These are phyloP conservation scores for Pelosia muscerda DNA, from an alignment of 2,888 invertebrate genomes.

Conservation along the genomic window DNA sequence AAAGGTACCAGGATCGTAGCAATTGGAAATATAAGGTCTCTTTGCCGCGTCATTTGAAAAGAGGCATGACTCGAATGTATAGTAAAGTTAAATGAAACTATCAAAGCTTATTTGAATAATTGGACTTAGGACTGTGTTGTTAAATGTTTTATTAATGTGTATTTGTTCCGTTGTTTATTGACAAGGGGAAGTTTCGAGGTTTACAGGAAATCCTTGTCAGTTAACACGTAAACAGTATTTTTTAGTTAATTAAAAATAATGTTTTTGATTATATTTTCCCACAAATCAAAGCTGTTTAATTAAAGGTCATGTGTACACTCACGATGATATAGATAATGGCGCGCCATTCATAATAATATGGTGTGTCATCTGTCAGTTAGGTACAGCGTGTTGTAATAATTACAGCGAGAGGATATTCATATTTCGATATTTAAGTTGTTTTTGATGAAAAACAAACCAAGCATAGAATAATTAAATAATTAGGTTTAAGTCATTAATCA, in stretches of 20 bases:
- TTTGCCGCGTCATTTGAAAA: neutral
- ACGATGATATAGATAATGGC: neutral
- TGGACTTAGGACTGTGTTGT: neutral
- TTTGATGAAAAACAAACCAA: no score
- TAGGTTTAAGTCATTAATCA: no score
- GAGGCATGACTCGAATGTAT: neutral
- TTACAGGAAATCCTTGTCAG: constrained; percentile 1
- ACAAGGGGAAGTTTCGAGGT: constrained; percentile 3
- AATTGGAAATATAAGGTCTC: neutral
- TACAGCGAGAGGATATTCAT: neutral
- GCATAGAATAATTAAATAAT: no score
- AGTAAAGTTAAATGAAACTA: neutral
- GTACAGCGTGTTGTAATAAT: neutral
- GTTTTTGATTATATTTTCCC: neutral
- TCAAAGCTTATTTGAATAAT: neutral
- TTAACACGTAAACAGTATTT: constrained; percentile 1
- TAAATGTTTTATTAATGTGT: neutral
- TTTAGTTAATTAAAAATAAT: neutral
- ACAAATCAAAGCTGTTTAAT: constrained; percentile 3
- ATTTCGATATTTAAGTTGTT: neutral
- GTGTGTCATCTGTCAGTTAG: constrained; percentile 26
- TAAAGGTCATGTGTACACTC: neutral
- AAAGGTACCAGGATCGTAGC: neutral
- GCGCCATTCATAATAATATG: constrained; percentile 59
- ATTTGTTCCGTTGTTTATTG: neutral